Conservation (phyloP, 53 echinoderm and acorn worm genomes). For the Henricia sp. region DNA sequence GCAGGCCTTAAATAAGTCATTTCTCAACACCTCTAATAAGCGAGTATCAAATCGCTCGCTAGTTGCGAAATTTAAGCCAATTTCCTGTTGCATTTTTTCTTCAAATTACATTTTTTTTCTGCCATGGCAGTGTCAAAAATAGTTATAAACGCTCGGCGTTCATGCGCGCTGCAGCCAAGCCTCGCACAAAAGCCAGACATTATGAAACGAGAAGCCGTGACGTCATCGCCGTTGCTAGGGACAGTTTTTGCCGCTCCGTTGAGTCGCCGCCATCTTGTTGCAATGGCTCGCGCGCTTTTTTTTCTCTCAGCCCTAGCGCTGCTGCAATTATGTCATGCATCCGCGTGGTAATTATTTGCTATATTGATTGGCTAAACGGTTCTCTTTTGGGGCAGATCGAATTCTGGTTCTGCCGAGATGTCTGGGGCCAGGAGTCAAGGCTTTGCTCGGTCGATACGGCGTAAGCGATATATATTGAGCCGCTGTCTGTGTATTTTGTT, state of each 20-base stretch:
- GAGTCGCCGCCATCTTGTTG: constrained; percentile 45
- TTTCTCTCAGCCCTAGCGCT: too few relatives aligned
- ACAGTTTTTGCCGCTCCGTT: constrained; percentile 14
- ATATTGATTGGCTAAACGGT: constrained; percentile 19
- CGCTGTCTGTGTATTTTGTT: too few relatives aligned
- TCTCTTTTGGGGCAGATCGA: neutral
- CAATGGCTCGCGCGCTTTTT: neutral
- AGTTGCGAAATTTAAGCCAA: constrained; percentile 17
- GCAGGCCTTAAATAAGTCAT: constrained; percentile 8
- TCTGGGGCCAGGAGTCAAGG: neutral
- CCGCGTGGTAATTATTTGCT: constrained; percentile 1
- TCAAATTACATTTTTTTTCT: constrained; percentile 34
- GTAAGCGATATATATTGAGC: neutral
- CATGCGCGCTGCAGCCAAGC: neutral
- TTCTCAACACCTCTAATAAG: neutral
- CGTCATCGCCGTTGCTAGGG: constrained; percentile 55
- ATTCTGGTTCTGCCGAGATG: neutral
- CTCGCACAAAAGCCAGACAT: neutral
- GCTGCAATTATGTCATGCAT: too few relatives aligned
- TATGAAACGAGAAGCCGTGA: constrained; percentile 28
- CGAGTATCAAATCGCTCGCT: constrained; percentile 36
- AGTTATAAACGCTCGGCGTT: neutral
- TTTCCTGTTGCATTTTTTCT: constrained; percentile 39
- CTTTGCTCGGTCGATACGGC: neutral
- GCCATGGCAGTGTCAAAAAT: neutral